Evolutionary conservation across 2,888 invertebrate species (phyloP), one percentile per base, ranked within the genome.

Genomic region (Drosophila seclusa): DNA sequence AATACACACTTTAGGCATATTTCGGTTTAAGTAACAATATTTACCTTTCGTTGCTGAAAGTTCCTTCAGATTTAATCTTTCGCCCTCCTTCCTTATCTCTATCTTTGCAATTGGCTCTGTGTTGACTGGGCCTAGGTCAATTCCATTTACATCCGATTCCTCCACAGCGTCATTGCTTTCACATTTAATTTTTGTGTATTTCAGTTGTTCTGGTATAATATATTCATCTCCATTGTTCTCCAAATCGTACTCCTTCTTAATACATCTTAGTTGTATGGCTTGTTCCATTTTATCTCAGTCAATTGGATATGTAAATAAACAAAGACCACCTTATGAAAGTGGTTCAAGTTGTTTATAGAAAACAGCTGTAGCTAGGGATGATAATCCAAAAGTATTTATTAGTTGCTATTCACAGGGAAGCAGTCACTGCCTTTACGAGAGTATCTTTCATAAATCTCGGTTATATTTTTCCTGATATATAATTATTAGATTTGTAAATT

Each of bases 71-170:
- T 45, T 45, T 16, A 7, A 16, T 24, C 7, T 7, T 45, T 16
- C 7, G 21, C 3, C 2, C 32, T 42, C 49, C 10, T 5, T 0
- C 21, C 31, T 40, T 13, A 45, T 48, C 7, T n/a, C 24, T 11
- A 6, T 38, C 1, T 11, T 50, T 10, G 24, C 6, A 11, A 5
- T 18, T 4, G 29, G 29, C 21, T 75, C 69, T 40, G 60, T 13
- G 40, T 75, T 38, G 2, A 63, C 13, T 16, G 59, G 50, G 11
- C 55, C 76, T 27, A 73, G 36, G 16, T 75, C 76, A 11, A 73
- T 40, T 29, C 48, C 76, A 21, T 36, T 45, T 11, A 13, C n/a
- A 6, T 48, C 27, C 21, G 45, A 8, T 21, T 36, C 31, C 24
- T 40, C 53, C 18, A 13, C 16, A 27, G 10, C 10, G 1, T 11